phyloP scores from a whole-genome alignment of 2,797 vertebrate genomes.

The Dromococcyx pavoninus region DNA sequence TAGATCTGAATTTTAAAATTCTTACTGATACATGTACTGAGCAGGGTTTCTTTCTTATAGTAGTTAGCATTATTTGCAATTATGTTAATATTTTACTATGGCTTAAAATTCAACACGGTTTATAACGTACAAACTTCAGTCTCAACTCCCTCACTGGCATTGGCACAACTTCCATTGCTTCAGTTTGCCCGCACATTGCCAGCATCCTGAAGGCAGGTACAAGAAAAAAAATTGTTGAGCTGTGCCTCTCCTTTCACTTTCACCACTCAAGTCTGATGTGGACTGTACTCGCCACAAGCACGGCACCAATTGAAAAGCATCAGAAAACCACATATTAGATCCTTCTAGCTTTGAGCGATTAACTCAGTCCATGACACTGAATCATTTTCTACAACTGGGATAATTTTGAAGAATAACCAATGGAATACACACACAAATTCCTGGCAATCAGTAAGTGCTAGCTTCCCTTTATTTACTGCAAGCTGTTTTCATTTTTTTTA shows the following conservation, averaged over 20 bases:
- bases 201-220: not conserved
- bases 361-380: not conserved
- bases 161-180: not conserved
- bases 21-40: not conserved
- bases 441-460: conserved; percentile 6
- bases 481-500: not conserved
- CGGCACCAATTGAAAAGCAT: not conserved
- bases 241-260: not conserved
- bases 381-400: not conserved
- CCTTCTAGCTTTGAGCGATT: not conserved
- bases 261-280: not conserved
- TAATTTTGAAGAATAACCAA: not conserved
- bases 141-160: not conserved
- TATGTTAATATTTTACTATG: conserved; percentile 33
- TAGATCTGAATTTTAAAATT: not conserved
- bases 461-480: not conserved
- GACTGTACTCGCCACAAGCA: not conserved
- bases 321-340: not conserved
- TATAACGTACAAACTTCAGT: not conserved
- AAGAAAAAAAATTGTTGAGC: not conserved
- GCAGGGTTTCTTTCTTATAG: not conserved
- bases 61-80: not conserved
- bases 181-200: not conserved
- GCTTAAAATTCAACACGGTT: not conserved
- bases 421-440: not conserved